Percentiles rank a stretch among this genome's conserved stretches.
These are phyloP conservation scores for Passerculus sandwichensis DNA, from an alignment of 2,797 vertebrate genomes.

Conservation along the genomic window DNA sequence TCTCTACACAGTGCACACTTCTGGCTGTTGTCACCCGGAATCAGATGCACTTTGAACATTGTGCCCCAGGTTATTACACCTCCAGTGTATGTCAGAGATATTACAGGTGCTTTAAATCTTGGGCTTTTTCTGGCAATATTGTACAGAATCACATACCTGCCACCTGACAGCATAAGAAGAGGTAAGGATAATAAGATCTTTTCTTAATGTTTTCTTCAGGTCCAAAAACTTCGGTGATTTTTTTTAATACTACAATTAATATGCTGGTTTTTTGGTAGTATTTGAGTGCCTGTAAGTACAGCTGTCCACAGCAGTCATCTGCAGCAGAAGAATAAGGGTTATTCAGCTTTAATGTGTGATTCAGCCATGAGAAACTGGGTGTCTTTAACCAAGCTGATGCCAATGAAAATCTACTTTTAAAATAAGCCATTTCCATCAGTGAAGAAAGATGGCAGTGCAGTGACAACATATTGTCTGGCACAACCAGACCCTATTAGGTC, in stretches of 20 bases:
- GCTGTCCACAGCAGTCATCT: not conserved
- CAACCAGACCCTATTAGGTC: not conserved
- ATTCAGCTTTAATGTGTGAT: not conserved
- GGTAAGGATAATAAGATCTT: not conserved
- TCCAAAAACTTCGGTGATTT: not conserved
- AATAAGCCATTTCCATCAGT: not conserved
- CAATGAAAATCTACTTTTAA: constrained; percentile 10
- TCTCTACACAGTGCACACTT: not conserved
- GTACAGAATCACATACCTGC: not conserved
- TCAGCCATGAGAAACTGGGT: not conserved
- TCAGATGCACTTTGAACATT: not conserved
- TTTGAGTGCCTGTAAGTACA: not conserved
- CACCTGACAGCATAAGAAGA: not conserved
- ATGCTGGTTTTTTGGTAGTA: not conserved
- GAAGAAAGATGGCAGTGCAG: not conserved
- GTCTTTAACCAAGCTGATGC: not conserved
- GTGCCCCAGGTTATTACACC: not conserved
- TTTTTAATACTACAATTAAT: not conserved
- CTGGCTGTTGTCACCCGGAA: not conserved
- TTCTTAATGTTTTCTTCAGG: not conserved
- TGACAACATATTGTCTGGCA: not conserved
- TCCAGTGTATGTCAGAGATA: not conserved
- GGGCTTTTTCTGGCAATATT: not conserved
- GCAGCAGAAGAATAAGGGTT: not conserved
- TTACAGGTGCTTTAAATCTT: not conserved